phyloP scores from a whole-genome alignment of 2,113 vertebrate genomes.

The Lamprotornis superbus region DNA sequence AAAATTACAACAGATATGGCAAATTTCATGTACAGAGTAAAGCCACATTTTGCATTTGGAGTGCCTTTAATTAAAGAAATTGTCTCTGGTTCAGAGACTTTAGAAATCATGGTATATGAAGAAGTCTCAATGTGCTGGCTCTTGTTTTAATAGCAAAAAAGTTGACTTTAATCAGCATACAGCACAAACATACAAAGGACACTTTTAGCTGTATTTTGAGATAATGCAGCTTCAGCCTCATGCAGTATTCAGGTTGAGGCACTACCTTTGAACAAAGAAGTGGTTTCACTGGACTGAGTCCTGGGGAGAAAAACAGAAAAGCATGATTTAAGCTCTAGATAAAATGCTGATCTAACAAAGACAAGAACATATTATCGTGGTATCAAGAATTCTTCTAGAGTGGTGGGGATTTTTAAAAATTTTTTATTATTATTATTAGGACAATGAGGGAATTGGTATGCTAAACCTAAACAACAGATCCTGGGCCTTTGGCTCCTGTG shows the following conservation, averaged over 20 bases:
- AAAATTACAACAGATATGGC: constrained; percentile 25
- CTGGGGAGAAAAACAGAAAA: not conserved
- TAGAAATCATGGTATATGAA: not conserved
- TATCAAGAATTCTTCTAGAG: not conserved
- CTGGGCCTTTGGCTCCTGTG: not conserved
- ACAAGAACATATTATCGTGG: not conserved
- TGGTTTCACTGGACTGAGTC: not conserved
- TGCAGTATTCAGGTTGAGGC: not conserved
- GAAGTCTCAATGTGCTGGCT: not conserved
- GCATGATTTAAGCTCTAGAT: not conserved
- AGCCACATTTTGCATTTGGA: not conserved
- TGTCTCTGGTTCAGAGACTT: not conserved
- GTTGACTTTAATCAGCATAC: not conserved
- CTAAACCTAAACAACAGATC: not conserved
- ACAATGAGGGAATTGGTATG: not conserved
- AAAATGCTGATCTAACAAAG: not conserved
- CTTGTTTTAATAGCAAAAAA: not conserved
- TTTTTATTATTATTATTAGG: not conserved
- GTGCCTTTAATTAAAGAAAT: not conserved
- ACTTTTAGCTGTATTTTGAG: not conserved
- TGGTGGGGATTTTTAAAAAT: not conserved
- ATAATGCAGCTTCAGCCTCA: not conserved
- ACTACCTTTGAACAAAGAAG: constrained; percentile 4
- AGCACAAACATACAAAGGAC: not conserved
- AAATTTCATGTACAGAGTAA: constrained; percentile 5